A percentile compares a stretch with the other conserved stretches of the same genome.
Evolutionary conservation across 2,113 vertebrate genomes (phyloP).

Genomic region (Arenaria interpres): DNA sequence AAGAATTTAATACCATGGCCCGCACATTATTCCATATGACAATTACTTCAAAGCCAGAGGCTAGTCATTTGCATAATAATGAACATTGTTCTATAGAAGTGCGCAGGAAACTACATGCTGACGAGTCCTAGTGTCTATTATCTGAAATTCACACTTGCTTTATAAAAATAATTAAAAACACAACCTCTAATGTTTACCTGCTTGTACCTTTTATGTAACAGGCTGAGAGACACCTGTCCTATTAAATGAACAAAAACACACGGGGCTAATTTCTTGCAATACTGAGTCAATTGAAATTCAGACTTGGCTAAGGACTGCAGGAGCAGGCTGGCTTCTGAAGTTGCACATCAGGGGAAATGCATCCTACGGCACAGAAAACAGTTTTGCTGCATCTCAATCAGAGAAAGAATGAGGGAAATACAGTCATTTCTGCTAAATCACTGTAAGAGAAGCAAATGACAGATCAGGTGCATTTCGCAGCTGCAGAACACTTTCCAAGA

Average conservation of each 20-base stretch:
- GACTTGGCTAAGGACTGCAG: accelerated
- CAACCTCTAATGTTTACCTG: background rate
- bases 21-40: background rate
- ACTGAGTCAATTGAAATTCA: background rate
- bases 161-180: background rate
- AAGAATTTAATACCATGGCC: background rate
- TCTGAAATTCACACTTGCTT: background rate
- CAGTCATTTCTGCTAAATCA: background rate
- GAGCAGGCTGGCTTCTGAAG: background rate
- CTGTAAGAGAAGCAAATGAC: background rate
- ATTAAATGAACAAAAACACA: background rate
- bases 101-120: background rate
- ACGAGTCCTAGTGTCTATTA: background rate
- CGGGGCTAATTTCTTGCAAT: background rate
- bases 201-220: background rate
- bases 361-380: background rate
- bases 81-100: background rate
- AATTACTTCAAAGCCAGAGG: conserved; percentile 42
- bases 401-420: background rate
- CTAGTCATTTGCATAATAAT: conserved; percentile 44
- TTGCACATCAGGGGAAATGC: background rate
- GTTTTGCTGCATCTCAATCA: background rate
- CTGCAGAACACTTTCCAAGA: background rate
- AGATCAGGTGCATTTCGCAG: background rate
- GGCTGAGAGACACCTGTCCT: background rate